phyloP scores from a whole-genome alignment of 2,888 invertebrate genomes.

The Cephalotes varians region DNA sequence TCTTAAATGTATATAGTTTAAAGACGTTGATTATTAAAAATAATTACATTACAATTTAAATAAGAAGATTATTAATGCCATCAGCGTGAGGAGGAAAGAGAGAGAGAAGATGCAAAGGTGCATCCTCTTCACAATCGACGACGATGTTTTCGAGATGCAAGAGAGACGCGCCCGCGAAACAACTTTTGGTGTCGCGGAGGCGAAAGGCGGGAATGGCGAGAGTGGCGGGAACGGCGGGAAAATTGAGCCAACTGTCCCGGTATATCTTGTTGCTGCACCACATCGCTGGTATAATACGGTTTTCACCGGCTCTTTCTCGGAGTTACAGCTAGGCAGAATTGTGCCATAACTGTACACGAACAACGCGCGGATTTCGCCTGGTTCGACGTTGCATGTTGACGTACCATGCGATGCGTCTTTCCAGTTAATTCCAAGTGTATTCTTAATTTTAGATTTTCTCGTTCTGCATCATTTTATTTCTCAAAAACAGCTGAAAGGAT shows the following conservation, averaged over 20 bases:
- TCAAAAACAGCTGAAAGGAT: neutral
- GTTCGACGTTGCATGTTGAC: constrained; percentile 21
- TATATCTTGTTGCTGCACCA: constrained; percentile 40
- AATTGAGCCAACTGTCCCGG: constrained; percentile 56
- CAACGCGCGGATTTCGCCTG: constrained; percentile 30
- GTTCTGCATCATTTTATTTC: neutral
- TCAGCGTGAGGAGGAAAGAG: neutral
- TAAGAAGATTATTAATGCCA: neutral
- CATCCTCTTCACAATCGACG: neutral
- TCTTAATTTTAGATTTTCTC: neutral
- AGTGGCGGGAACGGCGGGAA: constrained; percentile 57
- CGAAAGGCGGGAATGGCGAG: constrained; percentile 55
- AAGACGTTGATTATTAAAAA: neutral
- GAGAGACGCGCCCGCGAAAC: constrained; percentile 42
- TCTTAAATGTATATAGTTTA: neutral
- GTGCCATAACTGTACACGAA: constrained; percentile 55
- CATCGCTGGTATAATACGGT: constrained; percentile 58
- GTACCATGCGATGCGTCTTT: constrained; percentile 5
- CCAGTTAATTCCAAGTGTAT: neutral
- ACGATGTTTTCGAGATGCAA: constrained; percentile 32
- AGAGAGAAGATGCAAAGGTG: neutral
- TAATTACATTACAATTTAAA: neutral
- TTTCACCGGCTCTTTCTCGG: constrained; percentile 57
- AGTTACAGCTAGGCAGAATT: constrained; percentile 39
- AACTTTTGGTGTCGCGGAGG: constrained; percentile 60